Evolutionary conservation across 1,140 invertebrate species (phyloP).

Genomic region (Metopolophium dirhodum): DNA sequence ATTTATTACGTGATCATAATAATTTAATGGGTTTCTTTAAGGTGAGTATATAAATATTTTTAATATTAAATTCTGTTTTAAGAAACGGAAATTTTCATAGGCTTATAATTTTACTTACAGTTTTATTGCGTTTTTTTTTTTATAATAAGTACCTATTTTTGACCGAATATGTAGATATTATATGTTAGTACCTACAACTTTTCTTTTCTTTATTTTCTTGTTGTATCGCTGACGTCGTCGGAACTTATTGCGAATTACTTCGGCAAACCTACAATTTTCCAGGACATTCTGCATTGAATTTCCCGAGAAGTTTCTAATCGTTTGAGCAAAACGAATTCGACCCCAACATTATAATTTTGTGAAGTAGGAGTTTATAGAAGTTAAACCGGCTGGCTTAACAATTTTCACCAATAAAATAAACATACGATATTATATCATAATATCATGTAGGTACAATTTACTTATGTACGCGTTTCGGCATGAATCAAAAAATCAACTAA

Average conservation of each 20-base stretch:
- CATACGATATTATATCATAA: not conserved
- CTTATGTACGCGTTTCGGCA: not conserved
- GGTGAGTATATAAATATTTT: not conserved
- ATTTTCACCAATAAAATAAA: not conserved
- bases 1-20: slow-evolving; percentile 24
- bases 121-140: slow-evolving; percentile 3
- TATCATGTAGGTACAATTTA: not conserved
- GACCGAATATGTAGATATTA: not conserved
- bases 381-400: not conserved
- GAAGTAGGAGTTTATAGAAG: not conserved
- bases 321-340: not conserved
- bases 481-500: not conserved
- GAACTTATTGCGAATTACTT: too few species aligned
- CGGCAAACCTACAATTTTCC: not conserved
- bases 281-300: not conserved
- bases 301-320: not conserved
- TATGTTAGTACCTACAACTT: too few species aligned
- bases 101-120: not conserved
- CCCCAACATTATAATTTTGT: not conserved
- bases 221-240: too few species aligned
- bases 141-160: not conserved
- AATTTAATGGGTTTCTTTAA: slow-evolving; percentile 7
- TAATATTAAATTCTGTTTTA: not conserved
- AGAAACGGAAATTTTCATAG: not conserved
- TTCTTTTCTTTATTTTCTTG: too few species aligned